Base-by-base conservation (phyloP, 1,140 invertebrate species). In the Euura lappo region DNA sequence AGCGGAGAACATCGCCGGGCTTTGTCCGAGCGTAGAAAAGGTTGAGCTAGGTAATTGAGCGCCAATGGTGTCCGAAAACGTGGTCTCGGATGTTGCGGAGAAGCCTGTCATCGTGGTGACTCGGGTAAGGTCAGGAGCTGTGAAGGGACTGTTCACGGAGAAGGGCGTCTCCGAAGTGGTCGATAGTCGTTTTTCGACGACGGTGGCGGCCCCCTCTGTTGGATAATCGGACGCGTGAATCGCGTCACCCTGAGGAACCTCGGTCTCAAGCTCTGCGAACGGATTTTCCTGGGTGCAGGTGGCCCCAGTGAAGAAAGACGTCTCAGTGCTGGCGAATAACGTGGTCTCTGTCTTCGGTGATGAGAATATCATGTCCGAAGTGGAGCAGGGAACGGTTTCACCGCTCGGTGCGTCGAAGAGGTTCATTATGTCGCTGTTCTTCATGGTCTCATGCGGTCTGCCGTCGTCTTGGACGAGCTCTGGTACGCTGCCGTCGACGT, bases 401-500 rank as follows among this genome's bases (percentile, higher is more conserved):
- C 78, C 76, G 45, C 81, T 83, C 44, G 85, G 83, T n/a, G 80
- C 83, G 45, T 84, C 84, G 69, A 87, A 87, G 0, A 89, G 71
- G 28, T 86, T 86, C 46, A 89, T 69, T 5, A 89, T 88, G 44
- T 89, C 83, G 2, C 78, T 78, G 8, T 83, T 82, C 64, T 80
- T 78, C 0, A 78, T 11, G 3, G 72, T 51, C 4, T 45, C 64
- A 3, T 6, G 73, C 75, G 6, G 68, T 28, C 45, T 6, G 43
- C 1, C n/a, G 65, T 84, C 80, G 44, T 87, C 85, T 4, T 79
- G 72, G 44, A 82, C 73, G 3, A 87, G 76, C 67, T 88, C 86
- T 3, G 86, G 85, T 7, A 88, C 81, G 71, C 80, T 85, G 44
- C 79, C 78, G 45, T 88, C 88, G 2, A 92, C 91, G 72, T 91